Percentiles rank a stretch among this genome's conserved stretches.
These are phyloP conservation scores for Philonicus albiceps DNA, from an alignment of 2,888 invertebrate genomes.

Conservation along the genomic window DNA sequence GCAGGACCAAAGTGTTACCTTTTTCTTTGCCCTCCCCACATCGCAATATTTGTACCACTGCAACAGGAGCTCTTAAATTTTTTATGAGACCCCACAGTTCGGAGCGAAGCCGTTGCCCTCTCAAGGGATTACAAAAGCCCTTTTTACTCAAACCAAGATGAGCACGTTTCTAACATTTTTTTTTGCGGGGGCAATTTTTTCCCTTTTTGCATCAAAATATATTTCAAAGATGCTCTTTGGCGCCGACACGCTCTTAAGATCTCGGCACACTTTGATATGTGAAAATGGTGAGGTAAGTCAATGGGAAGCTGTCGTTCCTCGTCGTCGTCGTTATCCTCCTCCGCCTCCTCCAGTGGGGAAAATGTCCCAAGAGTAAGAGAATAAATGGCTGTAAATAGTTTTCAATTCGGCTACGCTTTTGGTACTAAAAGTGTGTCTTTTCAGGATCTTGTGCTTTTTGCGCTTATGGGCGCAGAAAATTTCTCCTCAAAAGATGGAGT, in stretches of 20 bases:
- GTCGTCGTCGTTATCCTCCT: neutral
- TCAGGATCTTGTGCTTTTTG: neutral
- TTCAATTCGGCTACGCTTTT: neutral
- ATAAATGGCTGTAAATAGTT: constrained; percentile 25
- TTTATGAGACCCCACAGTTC: neutral
- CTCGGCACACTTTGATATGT: neutral
- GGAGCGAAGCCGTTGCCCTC: constrained; percentile 5
- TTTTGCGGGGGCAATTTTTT: neutral
- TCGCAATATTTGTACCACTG: neutral
- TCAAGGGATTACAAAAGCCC: neutral
- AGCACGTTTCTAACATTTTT: constrained; percentile 2
- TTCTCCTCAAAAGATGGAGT: neutral
- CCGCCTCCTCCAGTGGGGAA: neutral
- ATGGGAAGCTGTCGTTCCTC: neutral
- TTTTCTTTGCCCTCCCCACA: neutral
- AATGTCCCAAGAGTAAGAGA: neutral
- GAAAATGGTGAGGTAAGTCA: neutral
- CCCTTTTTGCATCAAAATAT: neutral
- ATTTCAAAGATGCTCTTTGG: constrained; percentile 4
- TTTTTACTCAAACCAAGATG: constrained; percentile 8
- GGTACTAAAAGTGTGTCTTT: neutral
- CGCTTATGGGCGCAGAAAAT: neutral
- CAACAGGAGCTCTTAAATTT: constrained; percentile 1
- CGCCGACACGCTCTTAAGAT: neutral
- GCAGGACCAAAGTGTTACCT: neutral